phyloP scores from a whole-genome alignment of 2,888 invertebrate genomes.

The Cheilosia grossa region DNA sequence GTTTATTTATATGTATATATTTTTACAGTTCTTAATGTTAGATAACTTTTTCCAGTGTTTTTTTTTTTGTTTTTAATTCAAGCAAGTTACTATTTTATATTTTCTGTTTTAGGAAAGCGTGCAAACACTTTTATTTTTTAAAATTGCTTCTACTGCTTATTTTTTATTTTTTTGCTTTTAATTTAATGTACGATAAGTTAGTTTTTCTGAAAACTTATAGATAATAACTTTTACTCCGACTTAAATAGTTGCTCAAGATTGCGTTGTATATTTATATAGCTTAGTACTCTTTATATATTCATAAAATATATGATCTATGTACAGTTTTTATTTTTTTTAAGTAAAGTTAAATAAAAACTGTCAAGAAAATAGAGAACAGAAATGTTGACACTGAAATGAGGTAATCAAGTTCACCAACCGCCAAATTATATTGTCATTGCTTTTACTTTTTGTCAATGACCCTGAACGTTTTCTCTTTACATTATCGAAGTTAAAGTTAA shows the following conservation, averaged over 20 bases:
- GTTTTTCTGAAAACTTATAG: background rate
- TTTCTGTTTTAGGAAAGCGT: slow-evolving; percentile 9
- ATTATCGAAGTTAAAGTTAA: background rate
- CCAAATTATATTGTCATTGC: slow-evolving; percentile 9
- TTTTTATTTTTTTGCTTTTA: background rate
- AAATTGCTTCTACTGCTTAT: slow-evolving; percentile 11
- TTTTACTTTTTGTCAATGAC: background rate
- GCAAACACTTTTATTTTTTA: background rate
- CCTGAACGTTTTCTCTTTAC: no score
- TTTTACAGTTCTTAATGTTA: background rate
- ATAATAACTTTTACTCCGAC: background rate
- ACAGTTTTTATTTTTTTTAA: background rate
- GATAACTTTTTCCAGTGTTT: background rate
- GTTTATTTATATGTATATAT: slow-evolving; percentile 16
- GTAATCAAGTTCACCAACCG: slow-evolving; percentile 30
- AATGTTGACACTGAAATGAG: slow-evolving; percentile 31
- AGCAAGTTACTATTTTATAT: slow-evolving; percentile 18
- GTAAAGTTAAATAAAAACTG: background rate
- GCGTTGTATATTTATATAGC: slow-evolving; percentile 28
- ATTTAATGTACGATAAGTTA: background rate
- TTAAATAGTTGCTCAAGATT: slow-evolving; percentile 10
- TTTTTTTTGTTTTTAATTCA: slow-evolving; percentile 6
- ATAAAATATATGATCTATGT: background rate
- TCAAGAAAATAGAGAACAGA: background rate
- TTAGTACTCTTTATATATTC: slow-evolving; percentile 5